A percentile compares a stretch with the other conserved stretches of the same genome.
phyloP scores from a whole-genome alignment of 2,888 invertebrate species.

The Clunio marinus region DNA sequence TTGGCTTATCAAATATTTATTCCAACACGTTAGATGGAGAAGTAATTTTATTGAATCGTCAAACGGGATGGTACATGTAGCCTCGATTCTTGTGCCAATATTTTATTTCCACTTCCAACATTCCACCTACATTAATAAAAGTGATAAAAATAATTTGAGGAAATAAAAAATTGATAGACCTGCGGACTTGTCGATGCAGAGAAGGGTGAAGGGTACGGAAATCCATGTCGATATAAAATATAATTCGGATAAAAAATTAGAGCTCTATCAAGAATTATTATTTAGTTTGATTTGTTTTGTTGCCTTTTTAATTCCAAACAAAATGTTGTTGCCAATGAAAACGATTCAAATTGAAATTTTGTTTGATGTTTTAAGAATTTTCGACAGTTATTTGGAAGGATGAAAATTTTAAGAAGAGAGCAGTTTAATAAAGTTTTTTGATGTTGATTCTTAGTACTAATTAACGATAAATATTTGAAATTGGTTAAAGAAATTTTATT shows the following conservation, averaged over 20 bases:
- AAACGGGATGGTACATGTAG: neutral
- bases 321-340: neutral
- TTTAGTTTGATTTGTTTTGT: neutral
- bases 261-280: too few relatives aligned
- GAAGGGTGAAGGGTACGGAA: constrained; percentile 26
- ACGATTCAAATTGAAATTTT: too few relatives aligned
- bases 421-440: too few relatives aligned
- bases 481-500: too few relatives aligned
- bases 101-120: neutral
- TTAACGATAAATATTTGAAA: too few relatives aligned
- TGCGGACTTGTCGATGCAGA: constrained; percentile 19
- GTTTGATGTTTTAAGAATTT: too few relatives aligned
- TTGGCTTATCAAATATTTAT: constrained; percentile 37
- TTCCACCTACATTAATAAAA: constrained; percentile 30
- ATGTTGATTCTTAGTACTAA: too few relatives aligned
- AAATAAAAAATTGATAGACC: constrained; percentile 30
- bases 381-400: too few relatives aligned
- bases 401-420: too few relatives aligned
- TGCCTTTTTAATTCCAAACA: neutral
- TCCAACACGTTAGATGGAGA: constrained; percentile 27
- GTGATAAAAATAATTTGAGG: constrained; percentile 38
- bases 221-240: neutral
- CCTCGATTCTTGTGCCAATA: neutral
- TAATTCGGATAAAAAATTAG: neutral
- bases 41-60: constrained; percentile 29